These are phyloP conservation scores for Monopis laevigella DNA, from an alignment of 2,888 invertebrate genomes.

Conservation along the genomic window DNA sequence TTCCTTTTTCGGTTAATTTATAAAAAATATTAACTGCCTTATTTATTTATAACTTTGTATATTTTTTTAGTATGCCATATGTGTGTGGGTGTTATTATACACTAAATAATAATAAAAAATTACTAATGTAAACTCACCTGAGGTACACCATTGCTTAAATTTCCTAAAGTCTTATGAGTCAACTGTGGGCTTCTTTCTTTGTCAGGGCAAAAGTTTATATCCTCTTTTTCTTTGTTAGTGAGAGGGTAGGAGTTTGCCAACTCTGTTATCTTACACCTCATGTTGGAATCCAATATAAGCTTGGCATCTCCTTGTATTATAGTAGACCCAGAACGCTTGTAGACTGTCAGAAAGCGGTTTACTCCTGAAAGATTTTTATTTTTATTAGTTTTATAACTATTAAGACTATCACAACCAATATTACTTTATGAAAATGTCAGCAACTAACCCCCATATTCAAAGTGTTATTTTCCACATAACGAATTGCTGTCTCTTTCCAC, in stretches of 20 bases:
- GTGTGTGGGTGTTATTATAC: neutral
- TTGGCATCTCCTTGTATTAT: conserved; percentile 74
- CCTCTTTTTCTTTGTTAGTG: conserved; percentile 74
- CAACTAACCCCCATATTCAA: no score
- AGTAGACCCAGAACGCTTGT: conserved; percentile 73
- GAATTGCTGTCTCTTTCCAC: no score
- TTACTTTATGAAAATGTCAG: no score
- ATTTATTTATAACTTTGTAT: no score
- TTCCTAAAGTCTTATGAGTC: conserved; percentile 69
- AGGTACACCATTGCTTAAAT: conserved; percentile 74
- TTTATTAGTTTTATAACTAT: no score
- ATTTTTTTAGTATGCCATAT: no score
- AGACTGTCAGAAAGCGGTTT: conserved; percentile 74
- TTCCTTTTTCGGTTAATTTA: no score
- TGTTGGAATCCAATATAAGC: conserved; percentile 70
- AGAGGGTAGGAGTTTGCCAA: conserved; percentile 74
- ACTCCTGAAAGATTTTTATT: conserved; percentile 73
- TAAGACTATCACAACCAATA: no score
- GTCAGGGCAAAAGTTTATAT: conserved; percentile 73
- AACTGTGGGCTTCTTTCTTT: conserved; percentile 68
- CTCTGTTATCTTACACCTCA: conserved; percentile 70
- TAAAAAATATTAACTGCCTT: no score
- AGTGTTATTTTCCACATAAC: no score
- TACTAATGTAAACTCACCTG: conserved; percentile 40
- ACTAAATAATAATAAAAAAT: neutral